Percentiles rank a stretch among this genome's conserved stretches.
Conservation (phyloP, 1,140 invertebrate genomes). For the Atta colombica region DNA sequence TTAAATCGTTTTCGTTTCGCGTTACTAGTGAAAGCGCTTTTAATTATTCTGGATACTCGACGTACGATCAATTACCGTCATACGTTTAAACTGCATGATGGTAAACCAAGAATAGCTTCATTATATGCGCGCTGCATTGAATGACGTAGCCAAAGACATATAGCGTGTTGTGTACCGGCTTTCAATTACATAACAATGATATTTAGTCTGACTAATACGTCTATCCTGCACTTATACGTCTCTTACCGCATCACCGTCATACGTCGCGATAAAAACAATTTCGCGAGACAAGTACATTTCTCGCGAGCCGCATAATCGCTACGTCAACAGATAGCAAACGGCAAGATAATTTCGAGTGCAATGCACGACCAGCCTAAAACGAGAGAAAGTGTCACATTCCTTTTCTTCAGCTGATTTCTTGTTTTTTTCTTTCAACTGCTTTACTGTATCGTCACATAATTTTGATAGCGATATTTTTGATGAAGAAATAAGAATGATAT, state of each 20-base stretch:
- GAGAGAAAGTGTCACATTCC: too few relatives aligned
- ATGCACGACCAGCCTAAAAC: neutral
- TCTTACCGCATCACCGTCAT: neutral
- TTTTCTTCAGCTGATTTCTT: too few relatives aligned
- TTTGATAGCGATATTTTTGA: neutral
- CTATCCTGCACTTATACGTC: neutral
- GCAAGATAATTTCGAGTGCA: slow-evolving; percentile 37
- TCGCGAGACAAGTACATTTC: neutral
- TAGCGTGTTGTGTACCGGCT: neutral
- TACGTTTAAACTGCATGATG: neutral
- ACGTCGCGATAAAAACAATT: slow-evolving; percentile 7
- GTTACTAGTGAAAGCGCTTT: neutral
- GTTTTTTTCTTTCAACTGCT: neutral
- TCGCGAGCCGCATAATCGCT: neutral
- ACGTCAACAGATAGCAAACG: neutral
- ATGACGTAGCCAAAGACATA: slow-evolving; percentile 38
- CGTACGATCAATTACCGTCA: slow-evolving; percentile 5
- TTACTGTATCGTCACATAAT: too few relatives aligned
- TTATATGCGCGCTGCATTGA: slow-evolving; percentile 25
- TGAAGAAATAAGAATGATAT: neutral
- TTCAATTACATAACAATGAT: slow-evolving; percentile 46
- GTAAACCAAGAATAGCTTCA: slow-evolving; percentile 28
- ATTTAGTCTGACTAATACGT: slow-evolving; percentile 41
- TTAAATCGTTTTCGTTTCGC: neutral
- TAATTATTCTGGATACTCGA: slow-evolving; percentile 7